Percentiles rank a stretch among this genome's conserved stretches.
These are phyloP conservation scores for Sitta europaea DNA, from an alignment of 2,113 vertebrate species.

Conservation along the genomic window DNA sequence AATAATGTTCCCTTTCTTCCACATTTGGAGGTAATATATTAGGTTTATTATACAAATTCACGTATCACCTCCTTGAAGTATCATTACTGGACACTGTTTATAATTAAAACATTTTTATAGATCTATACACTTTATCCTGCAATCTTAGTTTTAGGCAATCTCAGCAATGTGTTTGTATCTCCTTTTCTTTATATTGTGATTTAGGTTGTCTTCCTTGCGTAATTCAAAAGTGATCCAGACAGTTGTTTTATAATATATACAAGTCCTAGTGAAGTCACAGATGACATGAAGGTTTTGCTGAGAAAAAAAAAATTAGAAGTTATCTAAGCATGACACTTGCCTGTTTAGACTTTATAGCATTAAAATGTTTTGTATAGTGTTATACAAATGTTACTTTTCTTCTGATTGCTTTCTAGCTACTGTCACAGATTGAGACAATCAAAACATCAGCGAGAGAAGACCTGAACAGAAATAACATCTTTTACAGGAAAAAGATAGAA, in stretches of 20 bases:
- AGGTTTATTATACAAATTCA: background rate
- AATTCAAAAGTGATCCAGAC: background rate
- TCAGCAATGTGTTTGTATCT: background rate
- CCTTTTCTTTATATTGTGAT: background rate
- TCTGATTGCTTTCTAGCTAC: constrained; percentile 69
- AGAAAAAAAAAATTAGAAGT: background rate
- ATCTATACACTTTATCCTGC: background rate
- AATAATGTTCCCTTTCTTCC: background rate
- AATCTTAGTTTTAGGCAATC: background rate
- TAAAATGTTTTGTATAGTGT: background rate
- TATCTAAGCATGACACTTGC: background rate
- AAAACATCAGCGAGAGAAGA: constrained; percentile 71
- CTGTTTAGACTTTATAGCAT: background rate
- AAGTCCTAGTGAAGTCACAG: background rate
- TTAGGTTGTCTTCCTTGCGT: background rate
- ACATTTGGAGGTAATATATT: background rate
- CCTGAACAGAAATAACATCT: constrained; percentile 66
- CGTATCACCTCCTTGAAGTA: background rate
- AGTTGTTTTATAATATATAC: background rate
- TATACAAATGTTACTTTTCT: background rate
- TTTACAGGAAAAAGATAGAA: constrained; percentile 76
- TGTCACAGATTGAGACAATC: constrained; percentile 75
- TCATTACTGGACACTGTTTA: background rate
- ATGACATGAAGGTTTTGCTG: background rate
- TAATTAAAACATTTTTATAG: background rate